A percentile compares a stretch with the other conserved stretches of the same genome.
These are phyloP conservation scores for Tapirus indicus DNA, from an alignment of 2,797 vertebrate genomes.

Conservation along the genomic window DNA sequence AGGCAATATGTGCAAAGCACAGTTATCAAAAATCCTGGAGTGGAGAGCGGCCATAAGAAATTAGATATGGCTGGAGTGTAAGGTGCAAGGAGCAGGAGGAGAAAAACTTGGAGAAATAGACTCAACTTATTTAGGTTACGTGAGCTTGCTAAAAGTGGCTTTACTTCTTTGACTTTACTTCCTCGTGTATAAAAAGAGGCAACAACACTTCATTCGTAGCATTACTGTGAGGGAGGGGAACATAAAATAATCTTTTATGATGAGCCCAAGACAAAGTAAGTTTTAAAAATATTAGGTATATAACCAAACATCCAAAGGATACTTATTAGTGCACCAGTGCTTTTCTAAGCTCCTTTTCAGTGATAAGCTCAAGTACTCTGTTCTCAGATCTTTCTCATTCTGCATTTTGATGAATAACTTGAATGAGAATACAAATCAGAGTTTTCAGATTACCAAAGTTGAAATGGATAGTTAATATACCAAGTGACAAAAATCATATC, in stretches of 20 bases:
- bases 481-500: constrained; percentile 51
- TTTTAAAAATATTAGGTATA: not conserved
- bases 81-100: not conserved
- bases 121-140: not conserved
- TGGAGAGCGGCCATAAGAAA: not conserved
- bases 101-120: not conserved
- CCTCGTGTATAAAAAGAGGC: not conserved
- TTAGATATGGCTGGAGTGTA: not conserved
- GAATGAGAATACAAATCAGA: constrained; percentile 1
- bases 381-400: not conserved
- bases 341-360: not conserved
- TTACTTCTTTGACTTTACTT: not conserved
- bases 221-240: not conserved
- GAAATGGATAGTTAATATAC: constrained; percentile 47
- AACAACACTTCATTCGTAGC: fast-evolving
- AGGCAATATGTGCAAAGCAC: not conserved
- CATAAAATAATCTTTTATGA: not conserved
- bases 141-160: not conserved
- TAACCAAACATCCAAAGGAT: not conserved
- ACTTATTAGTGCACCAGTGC: not conserved
- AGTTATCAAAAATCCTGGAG: not conserved
- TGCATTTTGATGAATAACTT: constrained; percentile 53
- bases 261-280: not conserved
- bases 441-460: constrained; percentile 36
- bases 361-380: not conserved